Conservation (phyloP, 2,797 vertebrate species). For the Gastrophryne carolinensis region DNA sequence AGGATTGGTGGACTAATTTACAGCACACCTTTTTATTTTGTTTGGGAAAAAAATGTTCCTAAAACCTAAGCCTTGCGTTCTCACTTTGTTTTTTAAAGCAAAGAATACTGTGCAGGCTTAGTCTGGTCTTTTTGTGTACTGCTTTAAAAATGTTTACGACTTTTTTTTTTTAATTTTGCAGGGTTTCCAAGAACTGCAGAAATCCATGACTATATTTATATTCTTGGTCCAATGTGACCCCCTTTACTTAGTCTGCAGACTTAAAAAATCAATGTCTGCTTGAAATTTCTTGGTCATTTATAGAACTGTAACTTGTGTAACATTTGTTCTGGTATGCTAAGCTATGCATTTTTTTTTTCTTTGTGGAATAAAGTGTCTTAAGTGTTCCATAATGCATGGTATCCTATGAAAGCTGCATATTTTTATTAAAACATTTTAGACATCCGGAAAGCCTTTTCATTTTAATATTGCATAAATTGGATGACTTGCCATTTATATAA, state of each 20-base stretch:
- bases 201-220: constrained; percentile 10
- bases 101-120: background rate
- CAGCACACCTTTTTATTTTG: background rate
- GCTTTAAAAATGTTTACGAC: background rate
- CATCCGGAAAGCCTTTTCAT: too few relatives aligned
- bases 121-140: constrained; percentile 5
- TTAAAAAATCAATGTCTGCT: background rate
- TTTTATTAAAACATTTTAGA: too few relatives aligned
- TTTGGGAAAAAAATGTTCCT: background rate
- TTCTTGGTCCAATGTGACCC: background rate
- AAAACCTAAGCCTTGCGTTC: background rate
- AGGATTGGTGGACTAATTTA: too few relatives aligned
- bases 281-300: background rate
- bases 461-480: too few relatives aligned
- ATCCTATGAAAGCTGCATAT: too few relatives aligned
- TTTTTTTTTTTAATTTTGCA: constrained; percentile 35
- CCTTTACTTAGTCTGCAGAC: background rate
- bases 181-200: constrained; percentile 10
- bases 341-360: background rate
- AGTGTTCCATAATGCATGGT: too few relatives aligned
- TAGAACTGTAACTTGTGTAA: too few relatives aligned
- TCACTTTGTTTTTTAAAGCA: constrained; percentile 3
- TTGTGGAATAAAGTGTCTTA: background rate
- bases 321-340: background rate
- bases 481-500: too few relatives aligned